A percentile compares a stretch with the other conserved stretches of the same genome.
Evolutionary conservation across 2,797 vertebrate genomes (phyloP).

Genomic region (Ambastaia sidthimunki): DNA sequence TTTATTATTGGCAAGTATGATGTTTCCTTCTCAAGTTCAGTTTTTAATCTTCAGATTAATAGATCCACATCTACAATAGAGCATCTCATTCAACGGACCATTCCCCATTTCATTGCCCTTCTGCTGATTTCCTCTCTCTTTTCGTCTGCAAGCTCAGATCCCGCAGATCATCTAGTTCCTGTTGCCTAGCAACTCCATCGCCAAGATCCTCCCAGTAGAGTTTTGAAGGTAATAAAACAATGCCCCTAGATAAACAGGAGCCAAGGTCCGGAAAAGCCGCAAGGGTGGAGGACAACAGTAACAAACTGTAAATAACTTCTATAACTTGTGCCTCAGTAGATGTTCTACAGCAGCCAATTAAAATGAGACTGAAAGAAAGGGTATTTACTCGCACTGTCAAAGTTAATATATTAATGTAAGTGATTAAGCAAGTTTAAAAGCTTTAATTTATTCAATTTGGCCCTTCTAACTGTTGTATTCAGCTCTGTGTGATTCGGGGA

Average conservation of each 20-base stretch:
- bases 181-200: constrained; percentile 83
- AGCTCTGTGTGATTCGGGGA: neutral
- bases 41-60: constrained; percentile 9
- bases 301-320: constrained; percentile 63
- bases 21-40: neutral
- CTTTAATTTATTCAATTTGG: neutral
- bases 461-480: neutral
- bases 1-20: neutral
- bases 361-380: constrained; percentile 6
- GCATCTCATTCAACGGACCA: neutral
- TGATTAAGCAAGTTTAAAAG: neutral
- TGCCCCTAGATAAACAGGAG: constrained; percentile 82
- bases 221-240: constrained; percentile 85
- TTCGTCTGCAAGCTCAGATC: constrained; percentile 66
- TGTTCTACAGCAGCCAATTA: constrained; percentile 39
- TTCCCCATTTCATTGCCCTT: neutral
- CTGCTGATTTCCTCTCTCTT: constrained; percentile 27
- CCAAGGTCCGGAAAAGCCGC: constrained; percentile 66
- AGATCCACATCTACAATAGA: neutral
- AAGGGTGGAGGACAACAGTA: constrained; percentile 52
- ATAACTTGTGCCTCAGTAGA: constrained; percentile 42
- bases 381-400: neutral
- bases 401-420: neutral
- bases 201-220: constrained; percentile 78
- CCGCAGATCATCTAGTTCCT: constrained; percentile 75